These are phyloP conservation scores for Malurus alboscapulatus DNA, from an alignment of 2,113 vertebrate genomes.

Conservation along the genomic window DNA sequence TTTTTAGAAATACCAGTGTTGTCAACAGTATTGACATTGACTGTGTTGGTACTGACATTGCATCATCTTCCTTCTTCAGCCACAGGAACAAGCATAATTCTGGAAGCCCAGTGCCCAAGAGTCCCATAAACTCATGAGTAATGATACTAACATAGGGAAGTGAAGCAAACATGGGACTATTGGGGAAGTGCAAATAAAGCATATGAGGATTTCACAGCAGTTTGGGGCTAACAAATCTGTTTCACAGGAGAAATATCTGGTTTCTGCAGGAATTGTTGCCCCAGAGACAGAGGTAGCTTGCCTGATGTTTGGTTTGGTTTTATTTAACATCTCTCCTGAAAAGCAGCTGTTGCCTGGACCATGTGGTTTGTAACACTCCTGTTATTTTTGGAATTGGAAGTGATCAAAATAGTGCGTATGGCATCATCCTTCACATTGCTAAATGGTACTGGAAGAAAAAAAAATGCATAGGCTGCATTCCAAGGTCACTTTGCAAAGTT, in stretches of 20 bases:
- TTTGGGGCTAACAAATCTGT: not conserved
- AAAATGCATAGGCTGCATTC: not conserved
- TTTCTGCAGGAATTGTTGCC: conserved; percentile 32
- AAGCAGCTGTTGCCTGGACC: conserved; percentile 8
- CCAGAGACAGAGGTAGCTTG: conserved; percentile 2
- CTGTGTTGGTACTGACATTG: not conserved
- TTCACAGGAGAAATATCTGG: conserved; percentile 25
- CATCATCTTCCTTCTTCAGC: not conserved
- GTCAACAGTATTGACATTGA: not conserved
- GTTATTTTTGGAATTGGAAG: not conserved
- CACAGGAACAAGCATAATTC: not conserved
- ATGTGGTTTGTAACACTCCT: not conserved
- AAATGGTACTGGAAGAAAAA: not conserved
- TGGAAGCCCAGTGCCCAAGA: not conserved
- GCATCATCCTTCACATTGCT: not conserved
- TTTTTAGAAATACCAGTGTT: not conserved
- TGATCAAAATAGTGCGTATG: not conserved
- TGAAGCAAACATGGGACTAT: not conserved
- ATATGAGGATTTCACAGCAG: not conserved
- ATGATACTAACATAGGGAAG: not conserved
- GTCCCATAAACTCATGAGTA: not conserved
- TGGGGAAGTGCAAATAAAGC: not conserved
- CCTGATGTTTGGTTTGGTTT: not conserved
- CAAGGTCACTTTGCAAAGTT: not conserved
- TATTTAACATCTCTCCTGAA: not conserved